These are phyloP conservation scores for Corythornis cristatus DNA, from an alignment of 2,113 vertebrate genomes.

Conservation along the genomic window DNA sequence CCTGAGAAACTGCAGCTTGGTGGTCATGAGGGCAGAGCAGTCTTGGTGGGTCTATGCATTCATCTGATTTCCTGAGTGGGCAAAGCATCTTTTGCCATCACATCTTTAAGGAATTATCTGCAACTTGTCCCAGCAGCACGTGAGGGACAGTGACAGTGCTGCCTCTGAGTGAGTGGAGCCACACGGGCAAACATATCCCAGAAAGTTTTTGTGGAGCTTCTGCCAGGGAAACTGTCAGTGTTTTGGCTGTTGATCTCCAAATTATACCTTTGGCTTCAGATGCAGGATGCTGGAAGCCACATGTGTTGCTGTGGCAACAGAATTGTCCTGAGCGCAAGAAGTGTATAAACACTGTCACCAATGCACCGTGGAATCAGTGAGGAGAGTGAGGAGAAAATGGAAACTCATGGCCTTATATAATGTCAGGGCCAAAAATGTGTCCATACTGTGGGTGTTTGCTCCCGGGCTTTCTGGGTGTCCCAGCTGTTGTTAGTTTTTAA, in stretches of 20 bases:
- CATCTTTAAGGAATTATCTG: not conserved
- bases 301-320: conserved; percentile 79
- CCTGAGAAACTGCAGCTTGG: not conserved
- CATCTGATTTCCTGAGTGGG: not conserved
- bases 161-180: not conserved
- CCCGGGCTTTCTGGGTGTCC: not conserved
- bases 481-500: not conserved
- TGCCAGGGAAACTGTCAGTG: conserved; percentile 60
- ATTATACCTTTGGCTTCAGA: conserved; percentile 77
- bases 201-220: conserved; percentile 19
- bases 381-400: conserved; percentile 78
- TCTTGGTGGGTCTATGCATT: not conserved
- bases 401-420: conserved; percentile 68
- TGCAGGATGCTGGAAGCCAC: conserved; percentile 55
- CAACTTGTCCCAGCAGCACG: not conserved
- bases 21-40: not conserved
- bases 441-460: not conserved
- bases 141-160: not conserved
- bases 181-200: not conserved
- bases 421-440: conserved; percentile 49
- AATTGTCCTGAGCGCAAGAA: conserved; percentile 78
- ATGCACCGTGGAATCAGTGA: conserved; percentile 75
- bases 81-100: not conserved
- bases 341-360: conserved; percentile 79
- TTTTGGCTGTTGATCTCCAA: conserved; percentile 76